Percentiles rank a stretch among this genome's conserved stretches.
These are phyloP conservation scores for Thripadectes ignobilis DNA, from an alignment of 2,797 vertebrate species.

Conservation along the genomic window DNA sequence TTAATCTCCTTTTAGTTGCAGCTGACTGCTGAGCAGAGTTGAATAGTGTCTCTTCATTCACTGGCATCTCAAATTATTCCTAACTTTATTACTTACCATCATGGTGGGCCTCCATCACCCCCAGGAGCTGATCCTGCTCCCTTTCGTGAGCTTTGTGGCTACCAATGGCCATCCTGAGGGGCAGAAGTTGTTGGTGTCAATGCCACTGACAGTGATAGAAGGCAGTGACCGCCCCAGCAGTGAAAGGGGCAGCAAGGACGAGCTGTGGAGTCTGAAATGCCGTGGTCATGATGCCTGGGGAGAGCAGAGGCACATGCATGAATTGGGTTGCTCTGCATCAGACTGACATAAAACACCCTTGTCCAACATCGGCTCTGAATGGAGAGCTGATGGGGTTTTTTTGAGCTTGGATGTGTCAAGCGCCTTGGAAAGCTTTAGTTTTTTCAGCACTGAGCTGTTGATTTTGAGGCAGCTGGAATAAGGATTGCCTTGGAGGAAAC, in stretches of 20 bases:
- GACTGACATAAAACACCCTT: not conserved
- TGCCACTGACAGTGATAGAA: not conserved
- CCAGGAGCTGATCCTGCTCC: not conserved
- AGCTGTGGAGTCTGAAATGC: not conserved
- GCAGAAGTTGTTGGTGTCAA: not conserved
- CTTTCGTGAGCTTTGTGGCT: not conserved
- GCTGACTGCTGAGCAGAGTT: not conserved
- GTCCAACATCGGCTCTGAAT: not conserved
- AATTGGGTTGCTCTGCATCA: not conserved
- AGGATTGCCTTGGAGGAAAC: not conserved
- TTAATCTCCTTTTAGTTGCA: not conserved
- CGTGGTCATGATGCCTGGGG: not conserved
- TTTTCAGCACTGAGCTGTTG: not conserved
- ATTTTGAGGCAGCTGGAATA: not conserved
- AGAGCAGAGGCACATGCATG: not conserved
- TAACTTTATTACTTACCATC: not conserved
- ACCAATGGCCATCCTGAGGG: not conserved
- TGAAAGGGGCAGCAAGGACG: not conserved
- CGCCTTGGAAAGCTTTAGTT: not conserved
- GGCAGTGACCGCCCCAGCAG: not conserved
- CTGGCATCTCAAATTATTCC: not conserved
- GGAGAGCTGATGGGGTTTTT: not conserved
- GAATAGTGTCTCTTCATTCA: not conserved
- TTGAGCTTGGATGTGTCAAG: not conserved
- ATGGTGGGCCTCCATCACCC: not conserved